These are phyloP conservation scores for Urocolius indicus DNA, from an alignment of 2,113 vertebrate genomes.

Conservation along the genomic window DNA sequence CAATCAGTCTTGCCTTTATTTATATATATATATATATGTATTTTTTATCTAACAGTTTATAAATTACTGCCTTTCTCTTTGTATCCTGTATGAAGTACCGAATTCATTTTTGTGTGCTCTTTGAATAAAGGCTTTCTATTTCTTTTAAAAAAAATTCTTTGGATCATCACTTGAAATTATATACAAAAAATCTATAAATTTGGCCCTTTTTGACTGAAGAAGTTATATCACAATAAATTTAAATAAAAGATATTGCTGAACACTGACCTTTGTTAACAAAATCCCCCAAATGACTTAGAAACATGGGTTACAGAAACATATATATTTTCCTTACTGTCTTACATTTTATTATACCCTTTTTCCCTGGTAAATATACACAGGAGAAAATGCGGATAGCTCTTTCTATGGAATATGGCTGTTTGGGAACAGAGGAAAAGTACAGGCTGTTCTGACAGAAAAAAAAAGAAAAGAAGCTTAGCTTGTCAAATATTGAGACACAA, in stretches of 20 bases:
- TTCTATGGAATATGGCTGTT: background rate
- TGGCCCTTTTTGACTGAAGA: background rate
- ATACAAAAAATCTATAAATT: background rate
- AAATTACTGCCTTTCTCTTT: constrained; percentile 35
- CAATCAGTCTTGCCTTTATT: constrained; percentile 26
- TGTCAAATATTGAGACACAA: constrained; percentile 22
- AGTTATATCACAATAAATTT: background rate
- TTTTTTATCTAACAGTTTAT: constrained; percentile 38
- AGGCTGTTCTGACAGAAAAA: background rate
- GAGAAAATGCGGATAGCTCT: constrained; percentile 20
- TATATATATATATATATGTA: background rate
- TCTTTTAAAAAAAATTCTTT: constrained; percentile 10
- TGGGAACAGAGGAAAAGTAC: background rate
- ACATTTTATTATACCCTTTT: constrained; percentile 1
- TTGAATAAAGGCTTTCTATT: background rate
- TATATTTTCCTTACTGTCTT: constrained; percentile 13
- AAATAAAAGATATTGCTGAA: constrained; percentile 16
- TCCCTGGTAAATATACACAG: constrained; percentile 11
- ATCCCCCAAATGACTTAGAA: background rate
- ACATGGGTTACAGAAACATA: constrained; percentile 13
- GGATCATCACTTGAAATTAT: constrained; percentile 4
- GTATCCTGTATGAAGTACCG: constrained; percentile 1
- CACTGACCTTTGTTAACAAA: background rate
- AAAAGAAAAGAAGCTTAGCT: constrained; percentile 1
- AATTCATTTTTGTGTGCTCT: background rate